Percentiles rank a stretch among this genome's conserved stretches.
Evolutionary conservation across 2,113 vertebrate species (phyloP).

Genomic region (Lethenteron camtschaticum): DNA sequence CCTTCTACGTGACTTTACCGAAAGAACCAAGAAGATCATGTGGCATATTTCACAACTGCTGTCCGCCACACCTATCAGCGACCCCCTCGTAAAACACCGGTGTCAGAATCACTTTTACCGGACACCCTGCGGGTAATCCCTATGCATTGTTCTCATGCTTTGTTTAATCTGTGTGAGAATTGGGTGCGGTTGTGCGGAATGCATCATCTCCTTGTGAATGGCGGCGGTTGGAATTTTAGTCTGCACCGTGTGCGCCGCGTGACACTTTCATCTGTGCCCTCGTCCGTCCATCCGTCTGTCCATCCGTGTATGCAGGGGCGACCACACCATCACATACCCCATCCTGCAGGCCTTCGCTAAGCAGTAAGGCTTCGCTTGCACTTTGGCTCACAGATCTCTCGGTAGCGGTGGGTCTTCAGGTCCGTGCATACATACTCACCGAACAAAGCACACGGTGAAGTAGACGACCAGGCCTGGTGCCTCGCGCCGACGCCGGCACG

Average conservation of each 20-base stretch:
- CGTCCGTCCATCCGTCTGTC: background rate
- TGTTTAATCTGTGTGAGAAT: background rate
- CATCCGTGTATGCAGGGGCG: slow-evolving; percentile 36
- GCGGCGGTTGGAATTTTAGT: background rate
- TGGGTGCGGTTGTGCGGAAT: background rate
- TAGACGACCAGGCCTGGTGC: too few relatives aligned
- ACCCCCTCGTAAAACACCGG: too few relatives aligned
- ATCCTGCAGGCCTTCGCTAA: slow-evolving; percentile 60
- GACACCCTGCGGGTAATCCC: background rate
- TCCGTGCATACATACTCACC: too few relatives aligned
- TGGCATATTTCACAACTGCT: too few relatives aligned
- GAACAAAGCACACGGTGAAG: background rate
- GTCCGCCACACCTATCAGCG: too few relatives aligned
- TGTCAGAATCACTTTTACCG: too few relatives aligned
- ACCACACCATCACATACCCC: slow-evolving; percentile 73
- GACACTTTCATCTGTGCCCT: background rate
- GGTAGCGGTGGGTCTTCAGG: too few relatives aligned
- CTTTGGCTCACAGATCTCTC: too few relatives aligned
- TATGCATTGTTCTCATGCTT: background rate
- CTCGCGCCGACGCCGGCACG: too few relatives aligned
- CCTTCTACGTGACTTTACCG: too few relatives aligned
- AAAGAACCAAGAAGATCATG: too few relatives aligned
- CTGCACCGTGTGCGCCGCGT: background rate
- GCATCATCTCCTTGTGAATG: background rate
- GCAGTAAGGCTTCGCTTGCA: slow-evolving; percentile 30